Conservation (phyloP, 1,140 invertebrate genomes). For the Saccostrea cuccullata region DNA sequence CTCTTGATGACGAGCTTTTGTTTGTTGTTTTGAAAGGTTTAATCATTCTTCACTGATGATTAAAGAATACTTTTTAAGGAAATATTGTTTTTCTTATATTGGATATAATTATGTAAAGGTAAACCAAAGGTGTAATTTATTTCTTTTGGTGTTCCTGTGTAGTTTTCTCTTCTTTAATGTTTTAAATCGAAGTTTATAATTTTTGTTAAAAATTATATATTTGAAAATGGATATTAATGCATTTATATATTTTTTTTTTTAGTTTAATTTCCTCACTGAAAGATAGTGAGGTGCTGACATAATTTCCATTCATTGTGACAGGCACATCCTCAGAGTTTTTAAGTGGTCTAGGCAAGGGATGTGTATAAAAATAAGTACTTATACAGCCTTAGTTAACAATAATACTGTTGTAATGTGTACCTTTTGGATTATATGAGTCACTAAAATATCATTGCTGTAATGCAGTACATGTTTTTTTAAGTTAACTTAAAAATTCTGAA, state of each 20-base stretch:
- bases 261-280: background rate
- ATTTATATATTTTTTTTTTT: background rate
- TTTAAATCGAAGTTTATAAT: background rate
- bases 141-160: background rate
- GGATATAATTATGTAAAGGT: background rate
- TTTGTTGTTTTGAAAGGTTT: background rate
- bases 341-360: slow-evolving; percentile 6
- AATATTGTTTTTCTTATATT: background rate
- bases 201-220: background rate
- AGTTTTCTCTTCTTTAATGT: background rate
- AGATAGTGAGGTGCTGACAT: background rate
- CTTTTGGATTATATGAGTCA: background rate
- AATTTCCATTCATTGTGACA: slow-evolving; percentile 5
- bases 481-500: background rate
- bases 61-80: background rate
- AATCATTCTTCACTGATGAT: background rate
- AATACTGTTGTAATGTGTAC: background rate
- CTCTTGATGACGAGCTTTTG: background rate
- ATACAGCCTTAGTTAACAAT: background rate
- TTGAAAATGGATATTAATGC: no score
- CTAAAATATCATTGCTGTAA: background rate
- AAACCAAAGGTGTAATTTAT: background rate
- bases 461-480: background rate
- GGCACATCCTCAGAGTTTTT: slow-evolving; percentile 11
- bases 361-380: slow-evolving; percentile 27